Base-by-base conservation (phyloP, 2,888 invertebrate species). In the Cremastobaeus sp. region DNA sequence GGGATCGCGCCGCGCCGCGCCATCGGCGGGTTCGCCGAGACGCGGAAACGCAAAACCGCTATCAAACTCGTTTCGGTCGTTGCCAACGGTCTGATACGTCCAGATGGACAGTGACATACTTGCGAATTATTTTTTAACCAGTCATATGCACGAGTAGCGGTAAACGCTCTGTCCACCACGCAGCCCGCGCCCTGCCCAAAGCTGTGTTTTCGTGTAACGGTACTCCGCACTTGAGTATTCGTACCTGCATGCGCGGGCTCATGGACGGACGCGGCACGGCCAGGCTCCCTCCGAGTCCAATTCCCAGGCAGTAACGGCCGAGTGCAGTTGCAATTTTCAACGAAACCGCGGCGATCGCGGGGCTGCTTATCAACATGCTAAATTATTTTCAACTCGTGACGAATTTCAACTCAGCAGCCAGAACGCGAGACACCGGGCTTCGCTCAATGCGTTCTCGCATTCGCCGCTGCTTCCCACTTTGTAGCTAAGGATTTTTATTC, bases 171-270 rank as follows among this genome's bases (percentile, higher is more conserved):
- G 60, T 52, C 57, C 72, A 68, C 64, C 59, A 64, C 62, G 54
- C 47, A 60, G 59, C 20, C 64, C 68, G 72, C 54, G 62, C 48
- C 66, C 71, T 68, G 75, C 64, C 75, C 64, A 72, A 75, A 75
- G 64, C 71, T 64, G 75, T 66, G 71, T 75, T 75, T 75, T 75
- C 66, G 66, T 70, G 32, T 68, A 75, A 75, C 74, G 74, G 74
- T 65, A 74, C 74, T 6, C 5, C 15, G 25, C 12, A 41, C 66
- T 59, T 28, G 30, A 30, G 59, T 39, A 62, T 60, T 54, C 68
- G 57, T 34, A 45, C 43, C 2, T 54, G 48, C 47, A 47, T 34
- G 18, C 28, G 30, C 43, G 47, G 37, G 35, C 41, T 15, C 11
- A 35, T 30, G 21, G 17, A 45, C 55, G 18, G 32, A 47, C 32